Evolutionary conservation across 2,113 vertebrate species (phyloP).

Genomic region (Polyodon spathula): DNA sequence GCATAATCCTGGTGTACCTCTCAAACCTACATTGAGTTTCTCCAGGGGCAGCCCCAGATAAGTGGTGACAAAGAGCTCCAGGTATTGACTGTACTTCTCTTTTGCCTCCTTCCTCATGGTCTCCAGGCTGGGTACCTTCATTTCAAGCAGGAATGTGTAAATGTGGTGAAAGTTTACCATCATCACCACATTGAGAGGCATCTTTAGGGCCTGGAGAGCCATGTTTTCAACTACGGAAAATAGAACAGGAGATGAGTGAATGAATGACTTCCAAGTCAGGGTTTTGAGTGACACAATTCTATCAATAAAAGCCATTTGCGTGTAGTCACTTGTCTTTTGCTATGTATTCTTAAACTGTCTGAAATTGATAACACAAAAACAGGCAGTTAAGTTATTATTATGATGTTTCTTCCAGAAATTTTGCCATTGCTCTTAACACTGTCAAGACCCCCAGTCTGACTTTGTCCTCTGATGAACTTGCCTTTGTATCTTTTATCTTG

Average conservation of each 20-base stretch:
- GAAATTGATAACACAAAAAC: background rate
- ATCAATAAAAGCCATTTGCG: too few relatives aligned
- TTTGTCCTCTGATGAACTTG: too few relatives aligned
- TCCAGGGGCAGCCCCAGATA: slow-evolving; percentile 34
- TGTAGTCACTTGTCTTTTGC: background rate
- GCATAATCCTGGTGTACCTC: too few relatives aligned
- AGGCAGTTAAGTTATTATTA: too few relatives aligned
- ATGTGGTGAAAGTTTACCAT: slow-evolving; percentile 44
- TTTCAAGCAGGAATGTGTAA: slow-evolving; percentile 28
- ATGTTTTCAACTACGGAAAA: slow-evolving; percentile 16
- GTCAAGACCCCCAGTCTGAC: too few relatives aligned
- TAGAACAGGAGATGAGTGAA: too few relatives aligned
- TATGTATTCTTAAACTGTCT: background rate
- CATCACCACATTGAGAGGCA: slow-evolving; percentile 30
- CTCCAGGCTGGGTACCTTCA: slow-evolving; percentile 29
- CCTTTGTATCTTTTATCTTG: too few relatives aligned
- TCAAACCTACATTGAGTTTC: slow-evolving; percentile 35
- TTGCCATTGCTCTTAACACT: too few relatives aligned
- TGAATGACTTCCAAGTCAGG: too few relatives aligned
- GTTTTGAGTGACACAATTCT: background rate
- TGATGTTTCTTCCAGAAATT: too few relatives aligned
- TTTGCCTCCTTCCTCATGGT: slow-evolving; percentile 29
- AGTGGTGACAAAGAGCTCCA: slow-evolving; percentile 22
- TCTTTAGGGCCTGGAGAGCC: slow-evolving; percentile 28
- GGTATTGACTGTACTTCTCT: slow-evolving; percentile 20